Conservation (phyloP, 2,113 vertebrate species). For the Anas platyrhynchos region DNA sequence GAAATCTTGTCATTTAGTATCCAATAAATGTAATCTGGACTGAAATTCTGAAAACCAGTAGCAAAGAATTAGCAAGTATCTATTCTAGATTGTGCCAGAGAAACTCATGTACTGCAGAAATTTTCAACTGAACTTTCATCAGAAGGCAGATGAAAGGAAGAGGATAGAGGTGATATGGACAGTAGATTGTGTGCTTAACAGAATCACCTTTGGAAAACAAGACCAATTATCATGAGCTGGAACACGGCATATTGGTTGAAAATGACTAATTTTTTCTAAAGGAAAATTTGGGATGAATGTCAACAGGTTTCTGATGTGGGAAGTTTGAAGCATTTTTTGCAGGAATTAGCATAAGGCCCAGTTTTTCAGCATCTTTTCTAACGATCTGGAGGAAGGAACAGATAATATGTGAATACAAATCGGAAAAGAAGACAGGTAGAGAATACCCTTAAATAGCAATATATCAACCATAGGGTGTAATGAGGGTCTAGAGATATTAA, state of each 20-base stretch:
- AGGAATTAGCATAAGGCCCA: neutral
- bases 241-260: neutral
- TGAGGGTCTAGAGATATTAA: neutral
- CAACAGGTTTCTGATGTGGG: neutral
- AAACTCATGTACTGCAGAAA: neutral
- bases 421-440: neutral
- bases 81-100: neutral
- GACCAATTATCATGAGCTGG: neutral
- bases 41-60: neutral
- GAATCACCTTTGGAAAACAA: neutral
- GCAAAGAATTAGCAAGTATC: neutral
- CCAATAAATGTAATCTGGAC: neutral
- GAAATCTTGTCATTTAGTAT: neutral
- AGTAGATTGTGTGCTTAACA: neutral
- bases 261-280: neutral
- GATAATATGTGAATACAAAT: neutral
- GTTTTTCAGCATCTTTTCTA: neutral
- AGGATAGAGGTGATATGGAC: neutral
- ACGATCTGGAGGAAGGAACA: neutral
- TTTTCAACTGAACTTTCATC: neutral
- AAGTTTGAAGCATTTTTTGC: neutral
- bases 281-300: neutral
- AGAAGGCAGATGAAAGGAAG: neutral
- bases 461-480: neutral
- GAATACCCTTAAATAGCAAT: neutral